phyloP scores from a whole-genome alignment of 2,113 vertebrate genomes.

The Copsychus sechellarum region DNA sequence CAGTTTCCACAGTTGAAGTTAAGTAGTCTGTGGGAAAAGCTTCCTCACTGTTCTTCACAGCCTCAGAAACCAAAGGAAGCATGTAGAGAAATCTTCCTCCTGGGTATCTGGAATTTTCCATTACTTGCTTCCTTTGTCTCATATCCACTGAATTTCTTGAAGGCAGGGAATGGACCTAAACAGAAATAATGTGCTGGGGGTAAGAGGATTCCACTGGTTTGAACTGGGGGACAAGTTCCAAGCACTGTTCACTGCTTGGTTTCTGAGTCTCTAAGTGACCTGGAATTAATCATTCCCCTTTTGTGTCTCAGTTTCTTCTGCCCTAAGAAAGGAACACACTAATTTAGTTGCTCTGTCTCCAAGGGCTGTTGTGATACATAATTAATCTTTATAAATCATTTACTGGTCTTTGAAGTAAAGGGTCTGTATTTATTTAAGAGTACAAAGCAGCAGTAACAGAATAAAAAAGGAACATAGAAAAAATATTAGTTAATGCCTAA shows the following conservation, averaged over 20 bases:
- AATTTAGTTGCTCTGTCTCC: constrained; percentile 15
- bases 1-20: not conserved
- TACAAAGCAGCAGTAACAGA: constrained; percentile 15
- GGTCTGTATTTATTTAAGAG: constrained; percentile 23
- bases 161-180: not conserved
- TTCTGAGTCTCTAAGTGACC: not conserved
- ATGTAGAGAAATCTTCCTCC: not conserved
- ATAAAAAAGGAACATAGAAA: not conserved
- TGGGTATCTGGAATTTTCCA: not conserved
- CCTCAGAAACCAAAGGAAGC: not conserved
- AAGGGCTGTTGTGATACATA: constrained; percentile 49
- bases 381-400: constrained; percentile 67
- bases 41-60: not conserved
- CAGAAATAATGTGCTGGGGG: not conserved
- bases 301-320: constrained; percentile 32
- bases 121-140: constrained; percentile 8
- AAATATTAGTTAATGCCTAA: not conserved
- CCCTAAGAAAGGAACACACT: not conserved
- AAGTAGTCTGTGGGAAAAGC: not conserved
- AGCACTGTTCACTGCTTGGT: not conserved
- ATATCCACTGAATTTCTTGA: not conserved
- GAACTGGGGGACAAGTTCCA: not conserved
- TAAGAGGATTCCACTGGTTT: not conserved
- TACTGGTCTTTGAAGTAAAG: constrained; percentile 40
- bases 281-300: constrained; percentile 35